These are phyloP conservation scores for Acrocephalus scirpaceus DNA, from an alignment of 2,797 vertebrate species.

Conservation along the genomic window DNA sequence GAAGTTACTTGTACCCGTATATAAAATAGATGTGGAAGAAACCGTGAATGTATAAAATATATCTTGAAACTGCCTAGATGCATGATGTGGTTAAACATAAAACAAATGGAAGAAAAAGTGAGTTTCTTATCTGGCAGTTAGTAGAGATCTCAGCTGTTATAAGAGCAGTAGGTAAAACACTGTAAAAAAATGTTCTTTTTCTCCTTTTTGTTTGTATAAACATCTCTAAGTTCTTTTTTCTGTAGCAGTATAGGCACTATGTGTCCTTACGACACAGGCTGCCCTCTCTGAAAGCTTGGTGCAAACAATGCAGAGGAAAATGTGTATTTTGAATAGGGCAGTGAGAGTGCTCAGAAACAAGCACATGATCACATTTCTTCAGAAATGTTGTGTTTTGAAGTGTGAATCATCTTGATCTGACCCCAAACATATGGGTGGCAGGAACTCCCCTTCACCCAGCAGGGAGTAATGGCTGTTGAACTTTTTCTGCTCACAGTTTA, in stretches of 20 bases:
- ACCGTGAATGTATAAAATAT: neutral
- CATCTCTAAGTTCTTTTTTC: neutral
- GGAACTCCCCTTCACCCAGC: slow-evolving; percentile 29
- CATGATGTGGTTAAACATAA: neutral
- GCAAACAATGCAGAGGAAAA: neutral
- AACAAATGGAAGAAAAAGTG: neutral
- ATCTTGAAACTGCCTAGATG: neutral
- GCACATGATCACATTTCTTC: neutral
- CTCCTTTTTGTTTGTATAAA: neutral
- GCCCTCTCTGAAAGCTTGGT: neutral
- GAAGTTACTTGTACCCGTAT: neutral
- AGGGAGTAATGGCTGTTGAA: slow-evolving; percentile 1
- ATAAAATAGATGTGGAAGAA: neutral
- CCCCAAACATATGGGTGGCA: slow-evolving; percentile 7
- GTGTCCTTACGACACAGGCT: neutral
- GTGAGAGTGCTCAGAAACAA: neutral
- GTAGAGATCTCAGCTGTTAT: neutral
- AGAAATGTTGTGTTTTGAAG: neutral
- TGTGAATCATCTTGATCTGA: neutral
- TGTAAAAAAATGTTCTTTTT: neutral
- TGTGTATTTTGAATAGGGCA: neutral
- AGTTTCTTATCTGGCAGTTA: neutral
- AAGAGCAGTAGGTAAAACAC: neutral
- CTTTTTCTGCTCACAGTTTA: slow-evolving; percentile 32
- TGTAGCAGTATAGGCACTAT: neutral